Evolutionary conservation across 2,888 invertebrate species (phyloP).

Genomic region (Himalopsyche kuldschensis): DNA sequence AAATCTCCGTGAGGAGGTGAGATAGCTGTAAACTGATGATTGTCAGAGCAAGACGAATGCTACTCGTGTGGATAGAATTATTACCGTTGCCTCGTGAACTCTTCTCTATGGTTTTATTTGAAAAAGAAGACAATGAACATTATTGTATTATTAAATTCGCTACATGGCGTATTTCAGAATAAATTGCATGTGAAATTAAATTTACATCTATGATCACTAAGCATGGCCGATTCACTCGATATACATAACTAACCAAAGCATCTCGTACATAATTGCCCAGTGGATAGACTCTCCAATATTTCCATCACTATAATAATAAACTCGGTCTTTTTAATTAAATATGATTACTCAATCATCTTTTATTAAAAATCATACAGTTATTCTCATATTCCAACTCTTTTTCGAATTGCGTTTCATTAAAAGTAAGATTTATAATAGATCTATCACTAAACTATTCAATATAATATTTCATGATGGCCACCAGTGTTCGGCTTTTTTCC

Average conservation of each 20-base stretch:
- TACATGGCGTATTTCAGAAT: background rate
- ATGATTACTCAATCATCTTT: too few species aligned
- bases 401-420: too few species aligned
- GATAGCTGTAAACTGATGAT: background rate
- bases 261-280: background rate
- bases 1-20: background rate
- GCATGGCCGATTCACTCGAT: background rate
- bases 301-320: too few species aligned
- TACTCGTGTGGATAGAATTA: background rate
- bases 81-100: conserved; percentile 11
- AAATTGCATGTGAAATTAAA: background rate
- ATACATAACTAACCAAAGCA: background rate
- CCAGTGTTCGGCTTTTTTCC: too few species aligned
- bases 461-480: too few species aligned
- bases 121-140: conserved; percentile 10
- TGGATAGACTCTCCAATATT: too few species aligned
- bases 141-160: conserved; percentile 1
- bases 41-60: background rate
- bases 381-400: too few species aligned
- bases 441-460: too few species aligned
- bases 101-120: background rate
- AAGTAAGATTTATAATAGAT: too few species aligned
- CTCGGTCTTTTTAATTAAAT: too few species aligned
- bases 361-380: too few species aligned
- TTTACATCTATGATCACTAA: background rate